A percentile compares a stretch with the other conserved stretches of the same genome.
These are phyloP conservation scores for Oceanites oceanicus DNA, from an alignment of 2,113 vertebrate genomes.

Conservation along the genomic window DNA sequence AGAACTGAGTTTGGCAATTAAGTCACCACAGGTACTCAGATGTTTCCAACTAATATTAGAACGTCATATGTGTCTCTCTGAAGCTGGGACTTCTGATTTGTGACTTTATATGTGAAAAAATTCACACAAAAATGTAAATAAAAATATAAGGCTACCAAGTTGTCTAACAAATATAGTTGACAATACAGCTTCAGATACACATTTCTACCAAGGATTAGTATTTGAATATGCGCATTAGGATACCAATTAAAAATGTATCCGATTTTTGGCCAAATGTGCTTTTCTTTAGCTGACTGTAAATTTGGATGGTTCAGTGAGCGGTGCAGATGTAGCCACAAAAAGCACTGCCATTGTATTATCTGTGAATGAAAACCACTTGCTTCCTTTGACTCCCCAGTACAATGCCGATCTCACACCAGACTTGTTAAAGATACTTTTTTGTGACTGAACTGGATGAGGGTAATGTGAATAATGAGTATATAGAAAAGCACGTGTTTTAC, in stretches of 20 bases:
- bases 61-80: not conserved
- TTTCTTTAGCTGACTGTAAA: conserved; percentile 1
- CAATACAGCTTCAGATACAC: not conserved
- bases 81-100: not conserved
- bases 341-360: not conserved
- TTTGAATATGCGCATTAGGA: not conserved
- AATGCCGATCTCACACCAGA: not conserved
- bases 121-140: not conserved
- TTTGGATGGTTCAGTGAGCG: conserved; percentile 22
- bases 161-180: not conserved
- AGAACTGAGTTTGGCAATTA: not conserved
- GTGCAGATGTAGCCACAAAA: conserved; percentile 10
- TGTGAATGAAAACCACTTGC: not conserved
- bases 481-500: not conserved
- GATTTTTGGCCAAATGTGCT: conserved; percentile 3
- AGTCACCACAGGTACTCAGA: not conserved
- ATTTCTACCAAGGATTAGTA: not conserved
- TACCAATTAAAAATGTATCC: not conserved
- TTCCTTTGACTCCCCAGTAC: not conserved
- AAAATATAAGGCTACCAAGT: not conserved
- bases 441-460: not conserved
- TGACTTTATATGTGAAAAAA: not conserved
- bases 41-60: not conserved
- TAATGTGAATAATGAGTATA: not conserved
- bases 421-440: not conserved